These are phyloP conservation scores for Porites lutea DNA, from an alignment of 64 coral and sea anemone species.

Conservation along the genomic window DNA sequence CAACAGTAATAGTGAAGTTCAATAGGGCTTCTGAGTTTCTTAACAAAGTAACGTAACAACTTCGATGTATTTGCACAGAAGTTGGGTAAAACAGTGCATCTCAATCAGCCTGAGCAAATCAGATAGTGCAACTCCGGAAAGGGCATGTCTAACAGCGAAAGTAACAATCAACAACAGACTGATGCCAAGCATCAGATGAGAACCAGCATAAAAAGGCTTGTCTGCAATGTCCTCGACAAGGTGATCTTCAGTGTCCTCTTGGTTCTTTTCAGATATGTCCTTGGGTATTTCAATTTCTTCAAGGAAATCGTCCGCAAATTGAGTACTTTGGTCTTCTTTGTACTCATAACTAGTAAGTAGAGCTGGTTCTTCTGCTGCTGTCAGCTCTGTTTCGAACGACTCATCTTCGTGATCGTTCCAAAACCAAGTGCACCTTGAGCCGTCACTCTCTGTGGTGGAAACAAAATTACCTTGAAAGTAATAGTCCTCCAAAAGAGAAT, in stretches of 20 bases:
- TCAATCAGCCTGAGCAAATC: conserved; percentile 49
- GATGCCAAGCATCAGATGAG: neutral
- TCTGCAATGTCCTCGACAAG: neutral
- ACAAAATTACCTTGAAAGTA: no score
- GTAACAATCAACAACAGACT: conserved; percentile 23
- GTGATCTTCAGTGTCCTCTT: neutral
- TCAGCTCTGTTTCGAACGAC: no score
- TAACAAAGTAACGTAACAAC: conserved; percentile 25
- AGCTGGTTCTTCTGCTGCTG: neutral
- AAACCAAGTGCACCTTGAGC: no score
- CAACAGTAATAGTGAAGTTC: conserved; percentile 24
- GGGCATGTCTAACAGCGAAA: conserved; percentile 13
- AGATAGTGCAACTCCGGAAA: conserved; percentile 29
- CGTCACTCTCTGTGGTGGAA: no score
- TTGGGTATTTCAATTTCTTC: neutral
- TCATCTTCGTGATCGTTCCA: no score
- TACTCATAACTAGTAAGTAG: neutral
- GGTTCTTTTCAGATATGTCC: no score
- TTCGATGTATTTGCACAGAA: neutral
- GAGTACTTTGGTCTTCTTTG: neutral
- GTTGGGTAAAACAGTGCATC: conserved; percentile 15
- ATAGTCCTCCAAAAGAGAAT: no score
- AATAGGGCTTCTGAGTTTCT: neutral
- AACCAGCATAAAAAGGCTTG: neutral
- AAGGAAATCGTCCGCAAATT: conserved; percentile 6